Percentiles rank a stretch among this genome's conserved stretches.
phyloP scores from a whole-genome alignment of 1,140 invertebrate species.

The Daktulosphaira vitifoliae region DNA sequence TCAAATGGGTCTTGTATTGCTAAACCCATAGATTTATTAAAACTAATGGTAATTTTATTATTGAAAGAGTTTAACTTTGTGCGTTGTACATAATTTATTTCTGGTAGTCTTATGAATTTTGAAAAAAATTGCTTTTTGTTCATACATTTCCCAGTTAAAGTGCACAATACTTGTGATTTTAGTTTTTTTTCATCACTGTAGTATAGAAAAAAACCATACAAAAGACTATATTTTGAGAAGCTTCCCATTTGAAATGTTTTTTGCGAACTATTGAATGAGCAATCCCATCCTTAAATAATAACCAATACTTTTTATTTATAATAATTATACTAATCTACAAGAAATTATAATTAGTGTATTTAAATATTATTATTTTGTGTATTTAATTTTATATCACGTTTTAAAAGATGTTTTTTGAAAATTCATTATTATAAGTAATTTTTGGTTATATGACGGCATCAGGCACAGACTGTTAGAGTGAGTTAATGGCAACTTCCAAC shows the following conservation, averaged over 20 bases:
- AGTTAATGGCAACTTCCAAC: too few species aligned
- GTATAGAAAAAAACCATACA: conserved; percentile 4
- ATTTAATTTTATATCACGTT: too few species aligned
- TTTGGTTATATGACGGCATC: too few species aligned
- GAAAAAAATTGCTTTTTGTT: background rate
- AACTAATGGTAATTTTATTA: background rate
- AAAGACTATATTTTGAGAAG: background rate
- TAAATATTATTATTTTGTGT: too few species aligned
- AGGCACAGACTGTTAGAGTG: too few species aligned
- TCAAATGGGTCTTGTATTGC: conserved; percentile 6
- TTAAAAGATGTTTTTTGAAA: too few species aligned
- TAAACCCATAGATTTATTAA: background rate
- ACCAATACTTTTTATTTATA: background rate
- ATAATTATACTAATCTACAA: background rate
- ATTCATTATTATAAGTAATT: too few species aligned
- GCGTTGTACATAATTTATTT: background rate
- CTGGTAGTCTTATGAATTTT: background rate
- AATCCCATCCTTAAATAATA: background rate
- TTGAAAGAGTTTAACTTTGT: background rate
- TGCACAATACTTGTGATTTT: background rate
- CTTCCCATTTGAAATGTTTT: background rate
- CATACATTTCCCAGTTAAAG: background rate
- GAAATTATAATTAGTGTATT: background rate
- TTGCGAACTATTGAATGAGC: background rate
- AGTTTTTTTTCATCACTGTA: background rate